phyloP scores from a whole-genome alignment of 1,140 invertebrate genomes.

The Brachionus rotundiformis region DNA sequence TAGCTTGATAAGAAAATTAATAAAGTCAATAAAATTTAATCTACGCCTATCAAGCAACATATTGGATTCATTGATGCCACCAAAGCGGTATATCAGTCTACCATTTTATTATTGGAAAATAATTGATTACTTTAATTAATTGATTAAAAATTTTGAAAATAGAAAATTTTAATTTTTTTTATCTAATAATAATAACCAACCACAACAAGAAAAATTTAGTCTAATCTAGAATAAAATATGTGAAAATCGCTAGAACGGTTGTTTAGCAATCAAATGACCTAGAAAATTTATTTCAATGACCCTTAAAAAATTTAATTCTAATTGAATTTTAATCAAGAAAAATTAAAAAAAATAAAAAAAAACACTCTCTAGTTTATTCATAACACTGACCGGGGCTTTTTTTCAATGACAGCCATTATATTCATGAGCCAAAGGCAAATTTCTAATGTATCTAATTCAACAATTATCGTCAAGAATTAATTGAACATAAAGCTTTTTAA shows the following conservation, averaged over 20 bases:
- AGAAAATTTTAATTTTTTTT: neutral
- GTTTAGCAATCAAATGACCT: conserved; percentile 10
- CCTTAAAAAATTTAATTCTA: neutral
- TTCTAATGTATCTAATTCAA: neutral
- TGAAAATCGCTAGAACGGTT: neutral
- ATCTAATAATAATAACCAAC: no score
- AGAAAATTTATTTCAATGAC: neutral
- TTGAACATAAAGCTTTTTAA: neutral
- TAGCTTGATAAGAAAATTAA: conserved; percentile 4
- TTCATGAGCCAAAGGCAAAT: neutral
- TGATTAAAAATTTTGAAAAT: no score
- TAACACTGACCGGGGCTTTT: neutral
- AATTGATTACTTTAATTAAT: no score
- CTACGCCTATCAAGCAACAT: no score
- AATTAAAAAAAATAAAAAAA: no score
- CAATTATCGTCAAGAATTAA: neutral
- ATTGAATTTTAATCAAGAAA: neutral
- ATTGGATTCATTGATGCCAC: no score
- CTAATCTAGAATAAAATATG: neutral
- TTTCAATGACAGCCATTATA: neutral
- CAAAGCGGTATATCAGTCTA: no score
- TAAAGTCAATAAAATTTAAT: conserved; percentile 1
- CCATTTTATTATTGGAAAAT: no score
- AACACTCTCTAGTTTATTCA: neutral
- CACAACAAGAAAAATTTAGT: no score